A percentile compares a stretch with the other conserved stretches of the same genome.
phyloP scores from a whole-genome alignment of 2,113 vertebrate species.

The Melanerpes aurifrons region DNA sequence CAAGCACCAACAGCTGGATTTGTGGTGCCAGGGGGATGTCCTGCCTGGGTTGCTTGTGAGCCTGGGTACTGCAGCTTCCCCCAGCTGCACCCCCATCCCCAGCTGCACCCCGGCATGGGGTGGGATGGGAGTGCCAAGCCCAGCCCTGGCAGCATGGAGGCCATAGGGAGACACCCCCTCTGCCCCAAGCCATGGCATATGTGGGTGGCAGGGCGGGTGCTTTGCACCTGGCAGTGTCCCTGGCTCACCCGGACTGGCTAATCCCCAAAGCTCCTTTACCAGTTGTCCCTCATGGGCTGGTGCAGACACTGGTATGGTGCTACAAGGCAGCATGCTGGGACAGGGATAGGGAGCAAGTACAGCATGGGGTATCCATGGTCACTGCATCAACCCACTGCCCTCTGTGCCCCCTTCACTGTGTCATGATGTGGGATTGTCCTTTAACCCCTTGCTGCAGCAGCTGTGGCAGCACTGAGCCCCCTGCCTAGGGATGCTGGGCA shows the following conservation, averaged over 20 bases:
- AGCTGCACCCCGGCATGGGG: neutral
- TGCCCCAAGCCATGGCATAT: fast-evolving
- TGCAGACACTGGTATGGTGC: neutral
- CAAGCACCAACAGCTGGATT: fast-evolving
- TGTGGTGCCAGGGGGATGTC: neutral
- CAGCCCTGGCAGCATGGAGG: neutral
- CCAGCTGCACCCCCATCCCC: neutral
- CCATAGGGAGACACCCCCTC: neutral
- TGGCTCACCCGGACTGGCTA: constrained; percentile 4
- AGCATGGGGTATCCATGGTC: fast-evolving
- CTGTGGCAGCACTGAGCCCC: neutral
- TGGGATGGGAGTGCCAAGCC: neutral
- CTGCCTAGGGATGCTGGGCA: neutral
- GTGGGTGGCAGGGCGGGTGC: neutral
- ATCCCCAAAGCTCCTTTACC: constrained; percentile 64
- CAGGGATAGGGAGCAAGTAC: neutral
- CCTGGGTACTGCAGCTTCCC: neutral
- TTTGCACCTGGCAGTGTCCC: neutral
- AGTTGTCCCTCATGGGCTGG: neutral
- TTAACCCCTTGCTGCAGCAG: too few relatives aligned
- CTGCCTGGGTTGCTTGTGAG: neutral
- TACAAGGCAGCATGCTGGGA: neutral
- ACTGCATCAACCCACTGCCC: fast-evolving
- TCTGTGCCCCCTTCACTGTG: neutral
- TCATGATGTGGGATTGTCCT: fast-evolving